These are phyloP conservation scores for Psix sp. DNA, from an alignment of 1,140 invertebrate species.

Conservation along the genomic window DNA sequence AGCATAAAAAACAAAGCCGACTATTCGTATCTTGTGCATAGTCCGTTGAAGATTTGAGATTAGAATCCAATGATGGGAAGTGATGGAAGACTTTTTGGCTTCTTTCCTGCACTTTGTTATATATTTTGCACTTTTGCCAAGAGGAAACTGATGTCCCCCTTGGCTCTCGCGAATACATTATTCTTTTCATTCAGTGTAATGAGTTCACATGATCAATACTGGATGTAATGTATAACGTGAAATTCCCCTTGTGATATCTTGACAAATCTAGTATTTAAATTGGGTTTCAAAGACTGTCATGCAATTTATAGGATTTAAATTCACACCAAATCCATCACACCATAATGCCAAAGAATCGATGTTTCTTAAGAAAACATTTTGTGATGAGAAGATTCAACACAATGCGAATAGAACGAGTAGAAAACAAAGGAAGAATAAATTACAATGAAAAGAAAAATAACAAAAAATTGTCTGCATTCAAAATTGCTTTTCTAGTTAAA, in stretches of 20 bases:
- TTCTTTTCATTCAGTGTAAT: slow-evolving; percentile 36
- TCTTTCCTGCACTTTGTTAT: slow-evolving; percentile 30
- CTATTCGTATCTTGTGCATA: too few relatives aligned
- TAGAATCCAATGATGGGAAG: slow-evolving; percentile 22
- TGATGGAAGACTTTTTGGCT: slow-evolving; percentile 28
- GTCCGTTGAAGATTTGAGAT: slow-evolving; percentile 12
- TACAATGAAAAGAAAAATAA: too few relatives aligned
- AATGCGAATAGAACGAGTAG: too few relatives aligned
- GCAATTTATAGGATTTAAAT: slow-evolving; percentile 23
- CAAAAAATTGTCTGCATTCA: too few relatives aligned
- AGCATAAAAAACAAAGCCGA: too few relatives aligned
- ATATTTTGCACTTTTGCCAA: slow-evolving; percentile 31
- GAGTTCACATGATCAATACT: slow-evolving; percentile 30
- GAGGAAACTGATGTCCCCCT: slow-evolving; percentile 20
- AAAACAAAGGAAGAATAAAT: too few relatives aligned
- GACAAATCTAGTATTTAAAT: slow-evolving; percentile 28
- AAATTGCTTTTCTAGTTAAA: too few relatives aligned
- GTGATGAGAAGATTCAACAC: too few relatives aligned
- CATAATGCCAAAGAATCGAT: too few relatives aligned
- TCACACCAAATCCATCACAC: too few relatives aligned
- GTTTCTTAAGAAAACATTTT: slow-evolving; percentile 9
- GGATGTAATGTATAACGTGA: slow-evolving; percentile 9
- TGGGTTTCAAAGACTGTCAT: slow-evolving; percentile 13
- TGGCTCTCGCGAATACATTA: slow-evolving; percentile 21
- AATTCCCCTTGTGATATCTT: slow-evolving; percentile 21